Percentiles rank a stretch among this genome's conserved stretches.
These are phyloP conservation scores for Oncorhynchus mykiss DNA, from an alignment of 2,113 vertebrate species.

Conservation along the genomic window DNA sequence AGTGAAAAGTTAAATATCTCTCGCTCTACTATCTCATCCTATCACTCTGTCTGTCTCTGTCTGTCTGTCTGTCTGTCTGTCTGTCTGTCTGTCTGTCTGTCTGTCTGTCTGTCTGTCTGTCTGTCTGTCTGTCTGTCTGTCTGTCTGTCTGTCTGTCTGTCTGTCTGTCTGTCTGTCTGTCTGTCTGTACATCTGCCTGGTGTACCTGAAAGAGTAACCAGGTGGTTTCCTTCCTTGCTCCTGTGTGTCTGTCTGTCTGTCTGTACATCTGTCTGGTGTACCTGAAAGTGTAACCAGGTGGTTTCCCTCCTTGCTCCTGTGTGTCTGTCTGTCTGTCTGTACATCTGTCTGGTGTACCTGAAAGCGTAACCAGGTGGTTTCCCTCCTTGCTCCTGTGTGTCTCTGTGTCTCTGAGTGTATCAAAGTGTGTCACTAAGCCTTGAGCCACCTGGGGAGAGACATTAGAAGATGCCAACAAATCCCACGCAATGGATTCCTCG, in stretches of 20 bases:
- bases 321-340: background rate
- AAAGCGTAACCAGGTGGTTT: background rate
- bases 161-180: too few species aligned
- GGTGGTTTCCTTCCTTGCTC: too few species aligned
- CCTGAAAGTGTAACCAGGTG: background rate
- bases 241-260: too few species aligned
- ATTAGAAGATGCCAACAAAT: slow-evolving; percentile 10
- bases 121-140: too few species aligned
- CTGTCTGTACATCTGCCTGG: too few species aligned
- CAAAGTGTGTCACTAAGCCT: slow-evolving; percentile 12
- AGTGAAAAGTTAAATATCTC: too few species aligned
- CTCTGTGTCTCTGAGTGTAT: background rate
- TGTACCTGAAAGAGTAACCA: too few species aligned
- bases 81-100: too few species aligned
- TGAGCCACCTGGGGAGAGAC: background rate
- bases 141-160: too few species aligned
- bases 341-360: background rate
- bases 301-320: background rate
- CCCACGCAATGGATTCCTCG: slow-evolving; percentile 8
- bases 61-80: too few species aligned
- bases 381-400: background rate
- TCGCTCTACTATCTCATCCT: too few species aligned
- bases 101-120: too few species aligned
- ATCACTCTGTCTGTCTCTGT: background rate
- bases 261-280: background rate